Conservation (phyloP, 2,797 vertebrate genomes). For the Brotula barbata region DNA sequence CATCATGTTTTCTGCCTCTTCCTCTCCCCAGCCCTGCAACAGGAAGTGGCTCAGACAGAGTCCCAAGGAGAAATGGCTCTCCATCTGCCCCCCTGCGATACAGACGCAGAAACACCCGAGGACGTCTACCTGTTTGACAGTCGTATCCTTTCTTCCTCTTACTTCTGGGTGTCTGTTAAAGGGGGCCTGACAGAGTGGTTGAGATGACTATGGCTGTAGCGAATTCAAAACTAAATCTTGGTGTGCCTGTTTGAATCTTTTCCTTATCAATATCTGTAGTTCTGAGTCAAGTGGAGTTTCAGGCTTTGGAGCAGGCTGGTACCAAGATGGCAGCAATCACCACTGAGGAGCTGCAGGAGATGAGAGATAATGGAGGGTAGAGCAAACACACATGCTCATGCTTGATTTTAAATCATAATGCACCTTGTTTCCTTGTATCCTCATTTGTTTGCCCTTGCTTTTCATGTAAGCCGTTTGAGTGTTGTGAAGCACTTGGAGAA, state of each 20-base stretch:
- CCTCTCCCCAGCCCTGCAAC: conserved; percentile 80
- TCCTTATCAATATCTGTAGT: conserved; percentile 76
- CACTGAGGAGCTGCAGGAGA: conserved; percentile 81
- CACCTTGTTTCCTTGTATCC: not conserved
- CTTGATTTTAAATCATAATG: not conserved
- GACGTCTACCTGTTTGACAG: conserved; percentile 88
- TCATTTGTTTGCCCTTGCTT: conserved; percentile 8
- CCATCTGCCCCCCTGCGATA: conserved; percentile 85
- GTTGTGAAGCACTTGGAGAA: conserved; percentile 82
- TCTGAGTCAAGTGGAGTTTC: conserved; percentile 82
- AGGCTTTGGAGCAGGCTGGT: conserved; percentile 78
- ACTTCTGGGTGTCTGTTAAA: not conserved
- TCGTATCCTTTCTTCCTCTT: conserved; percentile 84
- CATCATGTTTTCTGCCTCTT: not conserved
- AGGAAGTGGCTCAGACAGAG: conserved; percentile 80
- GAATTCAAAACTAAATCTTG: no score
- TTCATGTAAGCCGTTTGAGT: conserved; percentile 68
- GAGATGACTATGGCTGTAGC: not conserved
- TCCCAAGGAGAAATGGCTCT: conserved; percentile 71
- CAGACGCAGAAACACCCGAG: conserved; percentile 79
- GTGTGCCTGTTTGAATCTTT: conserved; percentile 3
- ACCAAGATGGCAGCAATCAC: conserved; percentile 78
- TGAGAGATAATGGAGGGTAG: conserved; percentile 81
- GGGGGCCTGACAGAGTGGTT: not conserved
- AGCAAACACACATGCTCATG: not conserved